Evolutionary conservation across 2,888 invertebrate species (phyloP).

Genomic region (Cerceris rybyensis): DNA sequence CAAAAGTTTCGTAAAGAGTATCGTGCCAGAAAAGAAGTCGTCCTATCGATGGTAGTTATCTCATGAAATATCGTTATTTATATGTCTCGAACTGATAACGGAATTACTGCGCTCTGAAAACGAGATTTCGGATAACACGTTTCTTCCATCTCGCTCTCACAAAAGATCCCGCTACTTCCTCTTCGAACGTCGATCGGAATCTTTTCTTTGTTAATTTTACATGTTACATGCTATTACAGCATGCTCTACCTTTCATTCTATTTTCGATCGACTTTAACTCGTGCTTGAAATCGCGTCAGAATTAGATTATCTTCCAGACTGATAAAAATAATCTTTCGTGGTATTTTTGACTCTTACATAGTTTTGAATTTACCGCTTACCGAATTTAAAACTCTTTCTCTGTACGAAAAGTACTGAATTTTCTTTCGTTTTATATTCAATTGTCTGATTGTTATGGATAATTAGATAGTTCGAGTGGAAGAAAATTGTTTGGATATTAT

Average conservation of each 20-base stretch:
- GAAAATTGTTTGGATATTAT: too few species aligned
- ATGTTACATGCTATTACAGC: neutral
- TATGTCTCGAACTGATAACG: constrained; percentile 58
- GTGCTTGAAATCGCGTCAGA: neutral
- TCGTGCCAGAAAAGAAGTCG: constrained; percentile 16
- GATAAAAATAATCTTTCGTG: constrained; percentile 6
- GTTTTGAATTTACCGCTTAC: too few species aligned
- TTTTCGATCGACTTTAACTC: neutral
- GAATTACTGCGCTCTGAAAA: constrained; percentile 8
- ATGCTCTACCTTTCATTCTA: neutral
- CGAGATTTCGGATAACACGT: constrained; percentile 24
- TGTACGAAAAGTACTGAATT: too few species aligned
- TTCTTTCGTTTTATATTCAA: too few species aligned
- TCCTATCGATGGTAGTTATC: constrained; percentile 47
- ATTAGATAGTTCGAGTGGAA: too few species aligned
- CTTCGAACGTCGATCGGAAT: neutral
- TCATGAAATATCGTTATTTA: constrained; percentile 53
- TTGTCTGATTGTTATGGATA: too few species aligned
- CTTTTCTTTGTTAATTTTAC: too few species aligned
- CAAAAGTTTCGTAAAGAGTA: constrained; percentile 31
- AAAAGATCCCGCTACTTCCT: neutral
- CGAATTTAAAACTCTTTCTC: too few species aligned
- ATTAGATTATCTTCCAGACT: neutral
- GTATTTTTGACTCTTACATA: neutral
- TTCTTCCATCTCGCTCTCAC: constrained; percentile 2